phyloP scores from a whole-genome alignment of 30 jellyfish, hydroid and myxozoan species.

The Turritopsis rubra region DNA sequence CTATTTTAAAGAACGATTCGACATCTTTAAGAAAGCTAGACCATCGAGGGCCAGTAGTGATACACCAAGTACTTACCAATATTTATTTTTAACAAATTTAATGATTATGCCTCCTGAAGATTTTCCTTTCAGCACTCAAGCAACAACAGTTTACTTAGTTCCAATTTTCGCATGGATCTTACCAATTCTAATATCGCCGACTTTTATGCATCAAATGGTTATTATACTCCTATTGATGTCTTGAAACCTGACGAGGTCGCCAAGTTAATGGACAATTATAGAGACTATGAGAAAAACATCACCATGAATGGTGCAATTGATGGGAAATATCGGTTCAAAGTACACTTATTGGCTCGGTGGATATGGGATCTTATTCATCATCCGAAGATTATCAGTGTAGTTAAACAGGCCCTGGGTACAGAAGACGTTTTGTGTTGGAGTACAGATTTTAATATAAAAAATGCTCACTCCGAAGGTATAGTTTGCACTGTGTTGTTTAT shows the following conservation, averaged over 20 bases:
- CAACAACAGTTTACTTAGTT: too few relatives aligned
- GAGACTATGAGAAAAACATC: background rate
- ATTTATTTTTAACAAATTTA: too few relatives aligned
- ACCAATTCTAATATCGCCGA: background rate
- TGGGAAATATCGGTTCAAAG: slow-evolving; percentile 3
- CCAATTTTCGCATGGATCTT: background rate
- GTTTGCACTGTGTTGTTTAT: too few relatives aligned
- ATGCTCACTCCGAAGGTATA: background rate
- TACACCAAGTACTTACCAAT: too few relatives aligned
- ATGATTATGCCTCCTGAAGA: too few relatives aligned
- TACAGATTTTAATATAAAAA: slow-evolving; percentile 4
- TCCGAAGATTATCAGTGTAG: slow-evolving; percentile 1
- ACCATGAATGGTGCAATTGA: background rate
- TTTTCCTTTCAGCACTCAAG: too few relatives aligned
- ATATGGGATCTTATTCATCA: slow-evolving; percentile 5
- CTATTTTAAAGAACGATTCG: too few relatives aligned
- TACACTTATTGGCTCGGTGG: background rate
- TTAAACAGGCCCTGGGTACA: background rate
- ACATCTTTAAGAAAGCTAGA: too few relatives aligned
- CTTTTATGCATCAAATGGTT: background rate
- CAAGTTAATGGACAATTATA: background rate
- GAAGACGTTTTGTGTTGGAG: slow-evolving; percentile 2
- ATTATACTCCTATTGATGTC: background rate
- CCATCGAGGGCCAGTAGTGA: too few relatives aligned
- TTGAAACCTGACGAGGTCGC: background rate